Conservation (phyloP, 2,888 invertebrate genomes). For the Drosophila anomalata region DNA sequence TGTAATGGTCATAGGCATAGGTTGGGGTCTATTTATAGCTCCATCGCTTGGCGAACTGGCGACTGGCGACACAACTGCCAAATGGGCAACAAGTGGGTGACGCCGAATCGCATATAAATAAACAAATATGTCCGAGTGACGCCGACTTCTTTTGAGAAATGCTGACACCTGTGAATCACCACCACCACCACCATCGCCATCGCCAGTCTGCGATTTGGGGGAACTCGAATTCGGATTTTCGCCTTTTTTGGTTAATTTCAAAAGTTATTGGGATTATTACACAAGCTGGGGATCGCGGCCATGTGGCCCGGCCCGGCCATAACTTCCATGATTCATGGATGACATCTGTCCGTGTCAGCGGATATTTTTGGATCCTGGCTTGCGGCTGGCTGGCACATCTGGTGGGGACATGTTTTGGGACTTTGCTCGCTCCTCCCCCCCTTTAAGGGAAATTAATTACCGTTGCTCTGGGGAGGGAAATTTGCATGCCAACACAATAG, state of each 20-base stretch:
- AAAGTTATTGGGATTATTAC: conserved; percentile 26
- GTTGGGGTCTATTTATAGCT: conserved; percentile 7
- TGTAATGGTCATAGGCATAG: neutral
- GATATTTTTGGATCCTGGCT: conserved; percentile 5
- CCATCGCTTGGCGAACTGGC: neutral
- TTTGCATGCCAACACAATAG: neutral
- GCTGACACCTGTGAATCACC: conserved; percentile 27
- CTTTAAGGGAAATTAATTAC: neutral
- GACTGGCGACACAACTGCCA: neutral
- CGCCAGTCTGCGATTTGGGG: conserved; percentile 2
- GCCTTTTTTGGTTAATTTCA: conserved; percentile 35
- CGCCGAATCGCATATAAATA: conserved; percentile 14
- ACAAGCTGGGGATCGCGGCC: conserved; percentile 5
- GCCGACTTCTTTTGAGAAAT: conserved; percentile 40
- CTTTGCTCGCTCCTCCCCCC: too few species aligned
- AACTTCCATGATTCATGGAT: conserved; percentile 22
- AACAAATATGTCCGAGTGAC: conserved; percentile 13
- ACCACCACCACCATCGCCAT: conserved; percentile 6
- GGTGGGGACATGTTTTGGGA: neutral
- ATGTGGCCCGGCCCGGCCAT: conserved; percentile 4
- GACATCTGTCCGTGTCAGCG: neutral
- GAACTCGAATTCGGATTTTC: conserved; percentile 20
- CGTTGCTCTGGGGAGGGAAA: neutral
- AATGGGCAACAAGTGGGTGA: conserved; percentile 17
- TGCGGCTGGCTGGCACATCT: neutral